These are phyloP conservation scores for Aspidoscelis tigris DNA, from an alignment of 2,113 vertebrate genomes.

Conservation along the genomic window DNA sequence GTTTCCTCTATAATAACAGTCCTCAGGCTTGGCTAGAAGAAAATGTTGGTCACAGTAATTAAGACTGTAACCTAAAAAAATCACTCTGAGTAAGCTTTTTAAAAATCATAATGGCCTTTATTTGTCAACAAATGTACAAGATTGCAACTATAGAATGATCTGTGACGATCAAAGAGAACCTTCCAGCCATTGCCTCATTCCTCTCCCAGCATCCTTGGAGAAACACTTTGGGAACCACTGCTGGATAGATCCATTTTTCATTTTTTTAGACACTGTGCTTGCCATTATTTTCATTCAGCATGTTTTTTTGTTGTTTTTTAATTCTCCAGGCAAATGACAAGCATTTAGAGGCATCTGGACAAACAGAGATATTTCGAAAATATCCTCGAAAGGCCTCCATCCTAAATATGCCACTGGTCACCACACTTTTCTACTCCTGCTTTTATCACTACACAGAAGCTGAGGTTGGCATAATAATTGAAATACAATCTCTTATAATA, in stretches of 20 bases:
- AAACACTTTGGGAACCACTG: too few relatives aligned
- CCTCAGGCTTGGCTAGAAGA: neutral
- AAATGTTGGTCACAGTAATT: neutral
- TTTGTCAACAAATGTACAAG: neutral
- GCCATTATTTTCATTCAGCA: slow-evolving; percentile 2
- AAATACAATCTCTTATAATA: neutral
- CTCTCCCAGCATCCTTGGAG: too few relatives aligned
- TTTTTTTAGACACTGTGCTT: neutral
- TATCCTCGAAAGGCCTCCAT: slow-evolving; percentile 93
- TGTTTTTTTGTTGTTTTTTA: slow-evolving; percentile 8
- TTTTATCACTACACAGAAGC: slow-evolving; percentile 93
- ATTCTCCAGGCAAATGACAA: slow-evolving; percentile 83
- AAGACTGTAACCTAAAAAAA: neutral
- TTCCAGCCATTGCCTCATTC: too few relatives aligned
- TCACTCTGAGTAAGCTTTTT: neutral
- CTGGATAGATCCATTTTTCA: too few relatives aligned
- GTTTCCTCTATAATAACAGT: neutral
- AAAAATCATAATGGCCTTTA: neutral
- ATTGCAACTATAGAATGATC: neutral
- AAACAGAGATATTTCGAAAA: slow-evolving; percentile 88
- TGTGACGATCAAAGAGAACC: neutral
- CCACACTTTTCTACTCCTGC: slow-evolving; percentile 94
- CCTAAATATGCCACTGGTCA: slow-evolving; percentile 94
- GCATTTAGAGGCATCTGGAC: slow-evolving; percentile 81
- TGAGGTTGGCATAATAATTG: slow-evolving; percentile 73